A percentile compares a stretch with the other conserved stretches of the same genome.
These are phyloP conservation scores for Parnassius apollo DNA, from an alignment of 2,888 invertebrate species.

Conservation along the genomic window DNA sequence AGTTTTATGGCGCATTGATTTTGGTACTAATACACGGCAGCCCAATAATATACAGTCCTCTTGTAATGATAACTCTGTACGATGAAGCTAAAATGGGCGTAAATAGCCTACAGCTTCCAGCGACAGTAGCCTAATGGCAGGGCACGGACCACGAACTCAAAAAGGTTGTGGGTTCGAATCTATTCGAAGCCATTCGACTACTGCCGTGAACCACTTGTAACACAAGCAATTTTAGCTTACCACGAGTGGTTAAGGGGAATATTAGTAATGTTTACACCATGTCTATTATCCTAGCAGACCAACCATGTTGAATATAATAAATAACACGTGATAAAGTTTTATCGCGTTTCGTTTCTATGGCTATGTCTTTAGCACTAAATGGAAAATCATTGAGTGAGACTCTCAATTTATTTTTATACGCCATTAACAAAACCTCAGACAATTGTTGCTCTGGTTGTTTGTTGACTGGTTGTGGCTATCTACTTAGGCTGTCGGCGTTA, in stretches of 20 bases:
- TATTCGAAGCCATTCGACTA: no score
- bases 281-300: no score
- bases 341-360: conserved; percentile 22
- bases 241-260: no score
- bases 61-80: conserved; percentile 22
- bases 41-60: conserved; percentile 25
- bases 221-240: no score
- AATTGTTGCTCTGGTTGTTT: conserved; percentile 13
- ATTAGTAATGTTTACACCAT: no score
- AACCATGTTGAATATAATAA: neutral
- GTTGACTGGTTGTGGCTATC: conserved; percentile 31
- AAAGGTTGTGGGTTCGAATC: no score
- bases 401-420: no score
- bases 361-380: conserved; percentile 22
- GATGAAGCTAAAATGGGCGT: conserved; percentile 18
- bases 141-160: no score
- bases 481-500: conserved; percentile 13
- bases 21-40: conserved; percentile 8
- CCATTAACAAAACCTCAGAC: conserved; percentile 22
- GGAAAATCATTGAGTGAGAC: conserved; percentile 26
- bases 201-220: no score
- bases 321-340: conserved; percentile 15
- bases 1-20: neutral
- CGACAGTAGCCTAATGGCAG: no score
- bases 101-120: neutral